These are phyloP conservation scores for Cordilura impudica DNA, from an alignment of 2,888 invertebrate species.

Conservation along the genomic window DNA sequence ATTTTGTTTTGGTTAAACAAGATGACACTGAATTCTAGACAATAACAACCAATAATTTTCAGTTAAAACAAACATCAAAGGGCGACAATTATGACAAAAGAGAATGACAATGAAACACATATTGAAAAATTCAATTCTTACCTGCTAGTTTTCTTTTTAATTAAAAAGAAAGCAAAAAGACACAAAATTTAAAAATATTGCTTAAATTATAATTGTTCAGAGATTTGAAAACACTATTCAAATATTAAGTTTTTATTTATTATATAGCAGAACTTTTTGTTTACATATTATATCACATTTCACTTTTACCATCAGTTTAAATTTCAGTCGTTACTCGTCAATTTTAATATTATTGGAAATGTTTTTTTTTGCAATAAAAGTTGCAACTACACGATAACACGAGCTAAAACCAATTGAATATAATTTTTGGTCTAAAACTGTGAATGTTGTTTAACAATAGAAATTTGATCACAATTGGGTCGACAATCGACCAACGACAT, in stretches of 20 bases:
- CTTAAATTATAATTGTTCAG: background rate
- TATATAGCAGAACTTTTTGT: no score
- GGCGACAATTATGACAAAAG: conserved; percentile 13
- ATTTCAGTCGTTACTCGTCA: conserved; percentile 30
- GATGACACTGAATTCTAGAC: conserved; percentile 48
- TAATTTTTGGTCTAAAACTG: background rate
- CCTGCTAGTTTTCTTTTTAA: conserved; percentile 28
- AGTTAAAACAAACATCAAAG: conserved; percentile 17
- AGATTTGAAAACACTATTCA: background rate
- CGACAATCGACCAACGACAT: no score
- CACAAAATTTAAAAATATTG: background rate
- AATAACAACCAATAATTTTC: conserved; percentile 42
- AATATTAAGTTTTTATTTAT: no score
- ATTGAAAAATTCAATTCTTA: conserved; percentile 54
- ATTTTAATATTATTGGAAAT: background rate
- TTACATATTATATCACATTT: background rate
- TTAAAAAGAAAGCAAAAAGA: conserved; percentile 17
- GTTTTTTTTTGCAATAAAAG: background rate
- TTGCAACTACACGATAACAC: conserved; percentile 36
- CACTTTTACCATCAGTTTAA: conserved; percentile 35
- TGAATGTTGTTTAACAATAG: background rate
- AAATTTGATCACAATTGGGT: no score
- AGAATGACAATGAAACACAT: conserved; percentile 52
- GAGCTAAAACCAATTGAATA: conserved; percentile 35
- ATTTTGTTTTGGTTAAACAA: conserved; percentile 20